Percentiles rank a stretch among this genome's conserved stretches.
phyloP scores from a whole-genome alignment of 2,888 invertebrate species.

The Drosophila vallismaia region DNA sequence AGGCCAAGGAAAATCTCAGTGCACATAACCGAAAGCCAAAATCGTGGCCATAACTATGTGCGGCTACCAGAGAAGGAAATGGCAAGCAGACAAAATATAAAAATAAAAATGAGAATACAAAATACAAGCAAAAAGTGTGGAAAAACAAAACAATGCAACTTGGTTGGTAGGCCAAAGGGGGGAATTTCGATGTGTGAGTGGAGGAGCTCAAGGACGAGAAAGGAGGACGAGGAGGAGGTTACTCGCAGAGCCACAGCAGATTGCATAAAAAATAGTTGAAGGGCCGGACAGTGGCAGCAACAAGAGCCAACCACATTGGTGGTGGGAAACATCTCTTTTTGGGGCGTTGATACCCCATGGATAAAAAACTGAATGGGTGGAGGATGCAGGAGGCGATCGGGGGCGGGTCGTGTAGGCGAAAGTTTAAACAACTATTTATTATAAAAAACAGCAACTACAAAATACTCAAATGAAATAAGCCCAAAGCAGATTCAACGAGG shows the following conservation, averaged over 20 bases:
- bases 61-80: slow-evolving; percentile 59
- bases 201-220: too few species aligned
- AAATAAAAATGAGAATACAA: slow-evolving; percentile 38
- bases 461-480: slow-evolving; percentile 40
- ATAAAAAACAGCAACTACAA: slow-evolving; percentile 71
- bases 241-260: slow-evolving; percentile 55
- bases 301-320: slow-evolving; percentile 74
- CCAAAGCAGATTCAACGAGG: neutral
- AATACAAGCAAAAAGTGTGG: slow-evolving; percentile 24
- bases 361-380: neutral
- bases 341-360: slow-evolving; percentile 5
- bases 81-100: slow-evolving; percentile 56
- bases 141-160: slow-evolving; percentile 40
- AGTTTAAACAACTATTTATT: slow-evolving; percentile 79
- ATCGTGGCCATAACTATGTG: slow-evolving; percentile 80
- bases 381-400: neutral
- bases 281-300: slow-evolving; percentile 49
- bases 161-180: slow-evolving; percentile 5
- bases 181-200: slow-evolving; percentile 25
- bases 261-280: slow-evolving; percentile 70
- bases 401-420: slow-evolving; percentile 47
- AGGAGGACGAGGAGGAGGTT: neutral
- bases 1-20: slow-evolving; percentile 60
- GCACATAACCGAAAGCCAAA: slow-evolving; percentile 71
- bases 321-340: slow-evolving; percentile 66